Percentiles rank a stretch among this genome's conserved stretches.
These are phyloP conservation scores for Allophyes oxyacanthae DNA, from an alignment of 2,888 invertebrate species.

Conservation along the genomic window DNA sequence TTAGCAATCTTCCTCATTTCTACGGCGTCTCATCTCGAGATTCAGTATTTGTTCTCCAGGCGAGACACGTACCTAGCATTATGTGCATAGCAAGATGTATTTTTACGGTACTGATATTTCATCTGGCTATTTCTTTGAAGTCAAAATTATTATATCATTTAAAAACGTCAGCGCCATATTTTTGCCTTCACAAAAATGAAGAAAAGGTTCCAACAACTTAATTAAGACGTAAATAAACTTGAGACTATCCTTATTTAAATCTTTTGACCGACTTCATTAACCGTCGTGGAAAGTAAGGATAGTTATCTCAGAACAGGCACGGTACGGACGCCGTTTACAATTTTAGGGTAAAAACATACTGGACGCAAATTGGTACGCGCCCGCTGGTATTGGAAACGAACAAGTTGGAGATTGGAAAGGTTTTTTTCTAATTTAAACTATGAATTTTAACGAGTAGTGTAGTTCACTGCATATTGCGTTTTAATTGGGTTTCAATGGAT, in stretches of 20 bases:
- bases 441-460: conserved; percentile 43
- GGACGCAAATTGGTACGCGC: conserved; percentile 3
- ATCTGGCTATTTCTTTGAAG: conserved; percentile 9
- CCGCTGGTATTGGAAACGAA: conserved; percentile 9
- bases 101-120: conserved; percentile 11
- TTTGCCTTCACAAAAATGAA: conserved; percentile 21
- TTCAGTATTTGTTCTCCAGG: not conserved
- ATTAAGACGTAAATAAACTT: conserved; percentile 34
- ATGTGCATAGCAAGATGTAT: too few species aligned
- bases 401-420: conserved; percentile 25
- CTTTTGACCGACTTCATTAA: conserved; percentile 30
- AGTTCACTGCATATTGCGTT: conserved; percentile 33
- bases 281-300: conserved; percentile 21
- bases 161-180: conserved; percentile 26
- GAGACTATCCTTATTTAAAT: conserved; percentile 29
- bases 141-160: conserved; percentile 23
- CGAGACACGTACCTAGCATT: too few species aligned
- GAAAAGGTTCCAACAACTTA: conserved; percentile 24
- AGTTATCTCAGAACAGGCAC: conserved; percentile 19
- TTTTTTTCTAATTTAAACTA: conserved; percentile 47
- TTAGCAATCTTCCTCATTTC: conserved; percentile 4
- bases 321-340: conserved; percentile 1
- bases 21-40: conserved; percentile 13
- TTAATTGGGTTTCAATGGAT: conserved; percentile 15
- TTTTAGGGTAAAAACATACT: conserved; percentile 24